These are phyloP conservation scores for Probaryconus sp. DNA, from an alignment of 1,140 invertebrate genomes.

Conservation along the genomic window DNA sequence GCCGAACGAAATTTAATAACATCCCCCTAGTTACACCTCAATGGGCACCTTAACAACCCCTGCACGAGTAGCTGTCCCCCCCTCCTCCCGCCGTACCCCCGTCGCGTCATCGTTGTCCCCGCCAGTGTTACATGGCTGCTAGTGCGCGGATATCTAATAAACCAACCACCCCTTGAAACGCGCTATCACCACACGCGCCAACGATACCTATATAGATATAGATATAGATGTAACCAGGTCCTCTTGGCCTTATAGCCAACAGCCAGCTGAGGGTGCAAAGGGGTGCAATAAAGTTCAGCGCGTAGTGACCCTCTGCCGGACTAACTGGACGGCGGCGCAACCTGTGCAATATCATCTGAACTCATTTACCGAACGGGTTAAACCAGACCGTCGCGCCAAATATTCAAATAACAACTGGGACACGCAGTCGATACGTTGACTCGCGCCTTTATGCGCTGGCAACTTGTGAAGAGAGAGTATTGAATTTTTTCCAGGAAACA, in stretches of 20 bases:
- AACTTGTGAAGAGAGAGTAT: too few relatives aligned
- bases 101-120: constrained; percentile 66
- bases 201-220: constrained; percentile 74
- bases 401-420: constrained; percentile 29
- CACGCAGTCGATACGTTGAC: constrained; percentile 27
- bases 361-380: constrained; percentile 72
- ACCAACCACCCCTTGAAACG: constrained; percentile 74
- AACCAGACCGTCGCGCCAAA: constrained; percentile 57
- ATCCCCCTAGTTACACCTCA: constrained; percentile 79
- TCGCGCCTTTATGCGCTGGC: background rate
- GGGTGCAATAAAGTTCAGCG: constrained; percentile 16
- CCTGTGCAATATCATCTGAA: constrained; percentile 67
- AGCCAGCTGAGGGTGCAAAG: constrained; percentile 18
- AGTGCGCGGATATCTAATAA: constrained; percentile 76
- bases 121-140: constrained; percentile 50
- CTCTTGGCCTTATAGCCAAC: constrained; percentile 40
- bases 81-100: constrained; percentile 38
- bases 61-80: constrained; percentile 61
- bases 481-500: too few relatives aligned
- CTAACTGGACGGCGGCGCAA: constrained; percentile 72
- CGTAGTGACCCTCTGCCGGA: constrained; percentile 66
- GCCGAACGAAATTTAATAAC: constrained; percentile 79
- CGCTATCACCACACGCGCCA: constrained; percentile 67
- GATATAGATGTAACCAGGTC: too few relatives aligned
- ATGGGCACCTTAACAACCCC: constrained; percentile 79